These are phyloP conservation scores for Tenualosa thibaudeaui DNA, from an alignment of 2,797 vertebrate species.

Conservation along the genomic window DNA sequence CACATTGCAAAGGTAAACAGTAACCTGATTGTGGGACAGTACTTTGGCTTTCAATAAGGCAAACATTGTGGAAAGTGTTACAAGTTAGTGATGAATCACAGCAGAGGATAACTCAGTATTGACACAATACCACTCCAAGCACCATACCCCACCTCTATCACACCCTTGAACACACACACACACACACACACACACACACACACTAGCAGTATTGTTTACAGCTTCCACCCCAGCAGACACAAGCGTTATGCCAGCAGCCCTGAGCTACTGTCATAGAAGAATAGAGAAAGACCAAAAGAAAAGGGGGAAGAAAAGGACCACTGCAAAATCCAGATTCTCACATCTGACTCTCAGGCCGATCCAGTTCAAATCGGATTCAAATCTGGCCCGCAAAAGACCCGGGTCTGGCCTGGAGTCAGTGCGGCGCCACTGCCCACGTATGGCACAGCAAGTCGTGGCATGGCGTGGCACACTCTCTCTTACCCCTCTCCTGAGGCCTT, in stretches of 20 bases:
- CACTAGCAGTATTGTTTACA: neutral
- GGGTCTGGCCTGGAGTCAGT: neutral
- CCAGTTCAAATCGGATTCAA: constrained; percentile 19
- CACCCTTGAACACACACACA: constrained; percentile 43
- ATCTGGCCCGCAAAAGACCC: neutral
- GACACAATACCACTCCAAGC: constrained; percentile 45
- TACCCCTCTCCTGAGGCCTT: constrained; percentile 93
- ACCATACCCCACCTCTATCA: neutral
- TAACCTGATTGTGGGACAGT: neutral
- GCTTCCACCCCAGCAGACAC: constrained; percentile 6
- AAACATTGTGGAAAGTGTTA: neutral
- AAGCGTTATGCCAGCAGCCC: neutral
- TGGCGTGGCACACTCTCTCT: constrained; percentile 77
- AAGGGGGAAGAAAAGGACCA: neutral
- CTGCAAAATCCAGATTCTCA: neutral
- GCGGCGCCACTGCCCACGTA: neutral
- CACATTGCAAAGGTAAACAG: neutral
- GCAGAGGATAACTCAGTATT: neutral
- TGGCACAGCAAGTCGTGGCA: neutral
- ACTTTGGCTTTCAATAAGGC: neutral
- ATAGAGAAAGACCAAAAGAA: neutral
- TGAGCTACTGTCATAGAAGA: neutral
- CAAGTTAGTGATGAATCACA: neutral
- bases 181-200: constrained; percentile 15
- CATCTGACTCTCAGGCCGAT: neutral